Base-by-base conservation (phyloP, 2,888 invertebrate genomes). In the Panorpa germanica region DNA sequence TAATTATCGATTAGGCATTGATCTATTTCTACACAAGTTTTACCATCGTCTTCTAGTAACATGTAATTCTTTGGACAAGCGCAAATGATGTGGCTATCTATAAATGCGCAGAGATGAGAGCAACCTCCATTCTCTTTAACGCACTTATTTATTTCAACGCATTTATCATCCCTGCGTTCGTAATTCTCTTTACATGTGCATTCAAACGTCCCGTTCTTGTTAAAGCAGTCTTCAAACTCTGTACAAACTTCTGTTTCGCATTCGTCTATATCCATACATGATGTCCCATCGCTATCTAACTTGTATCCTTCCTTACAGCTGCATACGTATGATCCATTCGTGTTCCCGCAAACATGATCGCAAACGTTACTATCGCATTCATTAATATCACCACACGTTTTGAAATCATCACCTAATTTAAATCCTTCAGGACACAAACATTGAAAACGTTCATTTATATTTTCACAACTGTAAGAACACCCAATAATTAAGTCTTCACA, bases 1-100 rank as follows among this genome's bases (percentile, higher is more conserved):
- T 66, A 69, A 36, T 69, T 65, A 31, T 59, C 55, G 2, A 47
- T 40, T 6, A 48, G 46, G 39, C 75, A 76, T 31, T 48, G 47
- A 47, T 70, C 57, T 9, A 55, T 43, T 13, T 51, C 47, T 7
- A 54, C 39, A 35, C 65, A 65, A 2, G 45, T 52, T 32, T 42
- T 45, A 2, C 47, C 49, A 37, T 64, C 61, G 0, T 48, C 43
- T 5, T 48, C 47, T n/a, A 66, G 43, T 12, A 28, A 37, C 47
- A 48, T 53, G 2, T 52, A 55, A 2, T 43, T n/a, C n/a, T n/a
- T 40, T 1, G 54, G 55, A 32, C 57, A 57, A 2, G 44, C 46
- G 4, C 57, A 57, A 19, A 32, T 41, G 31, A 50, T 55, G 15
- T 59, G 49, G 2, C 64, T 65, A 9, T 56, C 54, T 3, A 52